phyloP scores from a whole-genome alignment of 2,797 vertebrate genomes.

The Nyctalus aviator region DNA sequence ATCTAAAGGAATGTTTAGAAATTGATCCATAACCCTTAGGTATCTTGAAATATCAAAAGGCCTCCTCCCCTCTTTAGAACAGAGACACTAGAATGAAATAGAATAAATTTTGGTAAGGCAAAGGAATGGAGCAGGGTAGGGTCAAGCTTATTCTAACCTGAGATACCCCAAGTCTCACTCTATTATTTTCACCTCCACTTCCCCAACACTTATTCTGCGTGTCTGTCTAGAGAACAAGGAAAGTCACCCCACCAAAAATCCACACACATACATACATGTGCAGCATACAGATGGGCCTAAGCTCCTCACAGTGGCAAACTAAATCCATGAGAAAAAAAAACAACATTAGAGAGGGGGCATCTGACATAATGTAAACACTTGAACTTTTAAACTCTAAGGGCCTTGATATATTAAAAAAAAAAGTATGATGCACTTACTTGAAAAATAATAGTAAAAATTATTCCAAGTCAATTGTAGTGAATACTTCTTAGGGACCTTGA shows the following conservation, averaged over 20 bases:
- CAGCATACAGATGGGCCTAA: no score
- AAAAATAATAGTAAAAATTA: conserved; percentile 13
- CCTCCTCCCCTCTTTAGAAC: neutral
- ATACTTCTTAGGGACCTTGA: neutral
- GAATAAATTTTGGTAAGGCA: neutral
- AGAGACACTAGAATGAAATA: neutral
- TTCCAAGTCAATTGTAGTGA: neutral
- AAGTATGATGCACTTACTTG: neutral
- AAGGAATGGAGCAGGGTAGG: neutral
- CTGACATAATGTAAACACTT: neutral
- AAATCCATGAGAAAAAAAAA: neutral
- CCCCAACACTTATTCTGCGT: neutral
- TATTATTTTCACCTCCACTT: neutral
- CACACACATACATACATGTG: neutral
- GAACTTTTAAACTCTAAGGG: neutral
- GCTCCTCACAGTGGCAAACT: neutral
- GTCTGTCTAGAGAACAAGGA: neutral
- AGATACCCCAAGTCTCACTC: neutral
- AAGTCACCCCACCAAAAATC: neutral
- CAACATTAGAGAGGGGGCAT: neutral
- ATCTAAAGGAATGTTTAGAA: neutral
- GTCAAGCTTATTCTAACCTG: neutral
- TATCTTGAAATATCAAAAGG: neutral
- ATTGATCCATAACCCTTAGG: neutral
- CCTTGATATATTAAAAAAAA: neutral